Evolutionary conservation across 1,140 invertebrate genomes (phyloP), one percentile per base, ranked within the genome.

Genomic region (Procambarus clarkii): DNA sequence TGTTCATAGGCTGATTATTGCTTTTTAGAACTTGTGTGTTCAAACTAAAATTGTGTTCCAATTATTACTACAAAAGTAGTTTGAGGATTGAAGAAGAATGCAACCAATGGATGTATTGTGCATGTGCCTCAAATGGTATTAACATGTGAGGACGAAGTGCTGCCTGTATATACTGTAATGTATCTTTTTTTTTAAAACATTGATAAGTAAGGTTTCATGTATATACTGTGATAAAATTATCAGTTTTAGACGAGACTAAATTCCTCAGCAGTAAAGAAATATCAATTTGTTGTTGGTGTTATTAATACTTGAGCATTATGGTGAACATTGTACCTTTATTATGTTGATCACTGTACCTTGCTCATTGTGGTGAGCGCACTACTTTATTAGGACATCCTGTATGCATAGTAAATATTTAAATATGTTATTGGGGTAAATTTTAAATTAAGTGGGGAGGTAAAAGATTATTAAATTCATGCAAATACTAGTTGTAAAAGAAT

Each of bases 111-210:
- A 83, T 64, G 34, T 69, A 46, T 7, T 64, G 58, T 45, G 45
- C 45, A 60, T 83, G 81, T 83, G 81, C 81, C 24, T 83, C 45
- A 60, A 44, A 18, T 44, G 81, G 24, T 21, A 34, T 34, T 34
- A 74, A 64, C 50, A 82, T n/a, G 34, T 83, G 58, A 83, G 58
- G 81, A 46, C 81, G 46, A 83, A 24, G 21, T 46, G 64, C 58
- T 83, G 81, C 34, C 58, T 83, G 81, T 83, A 83, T 69, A 83
- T 83, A 83, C 2, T 83, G 81, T 83, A 83, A 83, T 83, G 69
- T 83, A 83, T 2, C 58, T 18, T 34, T 83, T 83, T 83, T 83
- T 45, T 83, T 45, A 45, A 8, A 69, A 69, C 58, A 69, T 69
- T 83, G 50, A 82, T 60, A 83, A 83, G 34, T 64, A 46, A 83